phyloP scores from a whole-genome alignment of 2,113 vertebrate genomes.

The Brachyhypopomus gauderio region DNA sequence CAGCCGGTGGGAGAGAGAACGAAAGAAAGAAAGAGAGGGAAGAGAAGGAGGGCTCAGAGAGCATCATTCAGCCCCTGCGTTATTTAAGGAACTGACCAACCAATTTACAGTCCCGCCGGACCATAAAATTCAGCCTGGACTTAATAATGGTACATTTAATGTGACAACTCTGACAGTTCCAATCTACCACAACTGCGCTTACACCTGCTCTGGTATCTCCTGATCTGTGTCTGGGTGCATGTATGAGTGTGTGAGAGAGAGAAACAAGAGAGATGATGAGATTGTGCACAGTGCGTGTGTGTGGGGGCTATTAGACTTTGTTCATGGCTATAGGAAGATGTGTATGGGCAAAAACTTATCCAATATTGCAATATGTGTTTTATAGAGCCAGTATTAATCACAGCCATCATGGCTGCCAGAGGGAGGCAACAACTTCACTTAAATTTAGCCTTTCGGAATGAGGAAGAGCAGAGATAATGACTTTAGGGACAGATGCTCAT shows the following conservation, averaged over 20 bases:
- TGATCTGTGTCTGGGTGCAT: conserved; percentile 69
- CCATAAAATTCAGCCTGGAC: conserved; percentile 86
- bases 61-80: conserved; percentile 68
- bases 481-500: conserved; percentile 73
- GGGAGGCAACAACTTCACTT: conserved; percentile 77
- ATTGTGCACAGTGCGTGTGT: too few relatives aligned
- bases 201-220: conserved; percentile 72
- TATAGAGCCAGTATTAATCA: conserved; percentile 81
- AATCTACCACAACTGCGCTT: conserved; percentile 81
- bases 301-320: conserved; percentile 69
- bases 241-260: conserved; percentile 58
- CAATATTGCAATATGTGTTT: conserved; percentile 64
- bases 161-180: conserved; percentile 88
- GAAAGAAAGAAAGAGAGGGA: conserved; percentile 70
- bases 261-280: too few relatives aligned
- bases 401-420: conserved; percentile 80
- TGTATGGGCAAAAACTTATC: conserved; percentile 16
- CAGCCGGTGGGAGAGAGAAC: conserved; percentile 6
- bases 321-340: background rate
- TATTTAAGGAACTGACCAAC: conserved; percentile 88
- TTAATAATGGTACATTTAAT: conserved; percentile 91
- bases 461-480: conserved; percentile 81
- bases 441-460: conserved; percentile 83
- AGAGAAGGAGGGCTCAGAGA: conserved; percentile 70
- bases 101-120: conserved; percentile 84